These are phyloP conservation scores for Creontiades dilutus DNA, from an alignment of 2,888 invertebrate genomes.

Conservation along the genomic window DNA sequence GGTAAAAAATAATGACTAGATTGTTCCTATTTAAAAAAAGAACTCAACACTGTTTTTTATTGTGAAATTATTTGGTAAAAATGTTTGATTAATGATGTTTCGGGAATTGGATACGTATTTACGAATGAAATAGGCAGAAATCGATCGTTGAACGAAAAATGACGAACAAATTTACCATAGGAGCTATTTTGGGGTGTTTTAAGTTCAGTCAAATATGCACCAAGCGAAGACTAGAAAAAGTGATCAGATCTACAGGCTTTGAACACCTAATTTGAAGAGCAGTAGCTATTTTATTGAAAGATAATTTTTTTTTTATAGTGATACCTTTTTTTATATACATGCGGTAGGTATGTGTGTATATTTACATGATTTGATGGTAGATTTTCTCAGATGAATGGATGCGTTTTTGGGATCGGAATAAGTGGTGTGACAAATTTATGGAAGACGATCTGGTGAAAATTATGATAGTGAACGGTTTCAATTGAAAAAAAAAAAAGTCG, in stretches of 20 bases:
- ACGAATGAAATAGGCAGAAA: too few species aligned
- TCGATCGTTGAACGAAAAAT: too few species aligned
- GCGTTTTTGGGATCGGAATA: neutral
- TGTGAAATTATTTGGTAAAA: neutral
- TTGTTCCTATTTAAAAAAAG: conserved; percentile 2
- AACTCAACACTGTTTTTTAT: neutral
- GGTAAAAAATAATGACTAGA: conserved; percentile 36
- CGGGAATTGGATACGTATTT: too few species aligned
- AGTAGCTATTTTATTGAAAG: conserved; percentile 2
- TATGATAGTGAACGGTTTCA: neutral
- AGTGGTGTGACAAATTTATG: neutral
- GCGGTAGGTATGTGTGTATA: neutral
- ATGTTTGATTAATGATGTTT: too few species aligned
- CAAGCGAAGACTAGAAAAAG: conserved; percentile 53
- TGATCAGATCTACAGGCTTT: conserved; percentile 28
- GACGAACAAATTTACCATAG: too few species aligned
- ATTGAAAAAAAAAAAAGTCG: neutral
- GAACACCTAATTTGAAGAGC: conserved; percentile 48
- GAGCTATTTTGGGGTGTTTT: neutral
- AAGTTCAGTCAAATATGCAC: conserved; percentile 48
- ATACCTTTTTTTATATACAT: conserved; percentile 7
- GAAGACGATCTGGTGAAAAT: conserved; percentile 4
- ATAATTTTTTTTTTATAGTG: neutral
- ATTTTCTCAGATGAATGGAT: neutral
- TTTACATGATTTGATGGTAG: neutral